Evolutionary conservation across 2,888 invertebrate genomes (phyloP).

Genomic region (Philhelius pedissequus): DNA sequence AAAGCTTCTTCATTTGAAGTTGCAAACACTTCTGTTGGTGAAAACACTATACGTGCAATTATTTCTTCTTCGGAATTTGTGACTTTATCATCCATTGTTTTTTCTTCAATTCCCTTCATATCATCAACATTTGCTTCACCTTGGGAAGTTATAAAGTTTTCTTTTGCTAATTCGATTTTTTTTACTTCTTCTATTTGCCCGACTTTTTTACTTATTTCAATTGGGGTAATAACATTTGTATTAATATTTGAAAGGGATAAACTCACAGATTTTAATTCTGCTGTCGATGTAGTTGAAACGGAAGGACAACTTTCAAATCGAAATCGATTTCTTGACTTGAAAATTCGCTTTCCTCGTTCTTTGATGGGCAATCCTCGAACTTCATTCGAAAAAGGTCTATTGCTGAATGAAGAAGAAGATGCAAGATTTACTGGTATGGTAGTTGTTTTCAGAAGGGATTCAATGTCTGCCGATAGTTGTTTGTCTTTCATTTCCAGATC

Average conservation of each 20-base stretch:
- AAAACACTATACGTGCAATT: slow-evolving; percentile 32
- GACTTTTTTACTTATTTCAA: background rate
- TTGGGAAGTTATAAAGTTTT: background rate
- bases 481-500: slow-evolving; percentile 71
- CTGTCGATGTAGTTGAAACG: slow-evolving; percentile 8
- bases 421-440: slow-evolving; percentile 81
- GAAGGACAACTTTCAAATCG: slow-evolving; percentile 62
- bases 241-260: background rate
- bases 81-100: slow-evolving; percentile 30
- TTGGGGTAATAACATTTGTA: too few species aligned
- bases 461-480: slow-evolving; percentile 81
- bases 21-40: slow-evolving; percentile 39
- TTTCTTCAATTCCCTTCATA: background rate
- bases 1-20: background rate
- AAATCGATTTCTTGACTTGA: slow-evolving; percentile 77
- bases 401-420: background rate
- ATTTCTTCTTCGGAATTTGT: slow-evolving; percentile 47
- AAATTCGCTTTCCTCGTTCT: slow-evolving; percentile 78
- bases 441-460: slow-evolving; percentile 83
- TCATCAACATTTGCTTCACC: background rate
- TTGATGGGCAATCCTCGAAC: slow-evolving; percentile 76
- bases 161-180: background rate
- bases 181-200: background rate
- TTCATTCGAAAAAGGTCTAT: slow-evolving; percentile 9
- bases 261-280: background rate